Conservation (phyloP, 2,113 vertebrate genomes). For the Lota lota region DNA sequence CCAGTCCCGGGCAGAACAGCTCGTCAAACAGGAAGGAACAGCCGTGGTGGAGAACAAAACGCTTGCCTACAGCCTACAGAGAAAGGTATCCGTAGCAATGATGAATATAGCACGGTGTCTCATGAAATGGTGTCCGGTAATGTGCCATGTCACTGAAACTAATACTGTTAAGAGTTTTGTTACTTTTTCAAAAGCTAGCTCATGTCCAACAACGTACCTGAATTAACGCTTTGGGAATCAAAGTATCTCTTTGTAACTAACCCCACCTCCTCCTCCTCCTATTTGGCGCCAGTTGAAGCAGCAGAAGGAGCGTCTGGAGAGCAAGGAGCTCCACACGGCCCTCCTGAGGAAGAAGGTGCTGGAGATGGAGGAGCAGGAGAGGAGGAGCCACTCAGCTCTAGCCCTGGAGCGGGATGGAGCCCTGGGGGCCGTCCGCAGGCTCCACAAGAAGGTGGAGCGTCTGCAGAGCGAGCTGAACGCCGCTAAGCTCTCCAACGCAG, state of each 20-base stretch:
- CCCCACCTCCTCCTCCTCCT: neutral
- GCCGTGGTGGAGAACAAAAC: constrained; percentile 82
- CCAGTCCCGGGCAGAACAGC: constrained; percentile 79
- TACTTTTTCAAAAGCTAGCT: no score
- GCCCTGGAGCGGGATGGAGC: constrained; percentile 76
- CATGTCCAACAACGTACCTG: no score
- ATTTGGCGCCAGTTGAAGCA: constrained; percentile 74
- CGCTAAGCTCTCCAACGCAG: constrained; percentile 67
- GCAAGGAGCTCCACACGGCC: constrained; percentile 83
- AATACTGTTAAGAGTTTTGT: no score
- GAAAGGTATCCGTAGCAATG: constrained; percentile 75
- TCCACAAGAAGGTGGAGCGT: constrained; percentile 81
- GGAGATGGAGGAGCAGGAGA: constrained; percentile 84
- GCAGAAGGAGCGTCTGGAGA: constrained; percentile 84
- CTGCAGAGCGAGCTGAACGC: constrained; percentile 79
- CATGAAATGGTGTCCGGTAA: no score
- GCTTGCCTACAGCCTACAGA: constrained; percentile 78
- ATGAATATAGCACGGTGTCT: no score
- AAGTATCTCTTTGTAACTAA: no score
- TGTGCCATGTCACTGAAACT: no score
- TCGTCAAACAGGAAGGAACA: constrained; percentile 79
- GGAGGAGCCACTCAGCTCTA: constrained; percentile 66
- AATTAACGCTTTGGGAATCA: no score
- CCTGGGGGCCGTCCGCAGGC: constrained; percentile 65
- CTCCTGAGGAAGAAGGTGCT: constrained; percentile 83